Evolutionary conservation across 2,797 vertebrate genomes (phyloP).

Genomic region (Manis pentadactyla): DNA sequence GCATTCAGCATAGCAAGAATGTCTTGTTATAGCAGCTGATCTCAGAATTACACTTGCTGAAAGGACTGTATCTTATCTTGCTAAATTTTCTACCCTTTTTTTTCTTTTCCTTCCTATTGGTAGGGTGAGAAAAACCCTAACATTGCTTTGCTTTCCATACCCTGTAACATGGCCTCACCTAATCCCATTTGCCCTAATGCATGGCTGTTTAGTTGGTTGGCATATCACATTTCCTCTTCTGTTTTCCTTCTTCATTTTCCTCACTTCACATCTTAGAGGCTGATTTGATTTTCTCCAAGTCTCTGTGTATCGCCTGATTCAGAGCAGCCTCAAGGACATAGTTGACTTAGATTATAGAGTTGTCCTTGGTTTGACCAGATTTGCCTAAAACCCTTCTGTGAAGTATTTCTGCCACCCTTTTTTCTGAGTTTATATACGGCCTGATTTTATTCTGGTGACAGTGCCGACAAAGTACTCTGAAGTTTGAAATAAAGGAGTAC

Average conservation of each 20-base stretch:
- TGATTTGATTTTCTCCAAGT: neutral
- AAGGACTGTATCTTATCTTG: neutral
- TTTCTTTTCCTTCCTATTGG: neutral
- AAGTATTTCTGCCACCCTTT: neutral
- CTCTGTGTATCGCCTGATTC: neutral
- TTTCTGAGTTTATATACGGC: neutral
- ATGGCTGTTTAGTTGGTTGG: neutral
- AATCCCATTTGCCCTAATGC: neutral
- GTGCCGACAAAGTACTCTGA: neutral
- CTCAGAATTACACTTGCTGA: neutral
- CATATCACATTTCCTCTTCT: neutral
- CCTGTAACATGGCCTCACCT: neutral
- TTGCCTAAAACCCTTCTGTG: neutral
- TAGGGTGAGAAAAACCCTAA: neutral
- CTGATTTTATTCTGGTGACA: neutral
- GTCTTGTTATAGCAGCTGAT: neutral
- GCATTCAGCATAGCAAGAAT: neutral
- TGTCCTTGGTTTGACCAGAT: slow-evolving; percentile 27
- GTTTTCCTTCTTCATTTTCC: neutral
- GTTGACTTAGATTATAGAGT: neutral
- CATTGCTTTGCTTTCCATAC: neutral
- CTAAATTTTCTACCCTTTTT: neutral
- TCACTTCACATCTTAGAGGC: neutral
- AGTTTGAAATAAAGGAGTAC: slow-evolving; percentile 24
- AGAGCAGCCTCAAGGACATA: neutral